Base-by-base conservation (phyloP, 2,888 invertebrate genomes). In the Anarsia innoxiella region DNA sequence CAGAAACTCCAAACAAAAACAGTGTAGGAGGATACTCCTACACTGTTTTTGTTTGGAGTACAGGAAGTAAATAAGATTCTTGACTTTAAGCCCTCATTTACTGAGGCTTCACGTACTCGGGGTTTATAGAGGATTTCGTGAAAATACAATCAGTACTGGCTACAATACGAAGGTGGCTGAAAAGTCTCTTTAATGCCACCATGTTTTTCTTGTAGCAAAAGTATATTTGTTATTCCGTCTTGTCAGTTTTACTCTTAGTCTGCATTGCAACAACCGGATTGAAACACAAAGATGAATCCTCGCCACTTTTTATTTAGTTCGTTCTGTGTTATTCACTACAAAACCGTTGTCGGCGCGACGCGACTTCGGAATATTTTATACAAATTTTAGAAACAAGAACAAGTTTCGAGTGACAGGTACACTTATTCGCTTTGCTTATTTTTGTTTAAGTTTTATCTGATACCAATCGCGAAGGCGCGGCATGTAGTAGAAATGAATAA, bases 351-450 rank as follows among this genome's bases (percentile, higher is more conserved):
- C 69, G 66, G 72, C 60, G 59, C 72, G 73, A 63, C 66, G 65
- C 63, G 62, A 59, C 59, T 61, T 65, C 69, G 58, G 83, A 80
- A 84, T 84, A 83, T 80, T 79, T 84, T 83, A 83, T 82, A 82
- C 82, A 82, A 83, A 83, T 83, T 80, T 80, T 76, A 77, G 78
- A 78, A 77, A 82, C 70, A 83, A 82, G 73, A 84, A 79, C 78
- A 79, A 73, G 71, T 66, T 53, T 56, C 60, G 71, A 73, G 77
- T 82, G 83, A 84, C 83, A 83, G 83, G 73, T 80, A 84, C 82
- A 84, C 72, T 72, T 71, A 72, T 77, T 82, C 67, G 65, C 72
- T 66, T 66, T 80, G 73, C 66, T 82, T 74, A 73, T 79, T 82
- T 82, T 83, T 71, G 71, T 65, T 77, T 75, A 71, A 64, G 66